Evolutionary conservation across 1,140 invertebrate genomes (phyloP), one percentile per base, ranked within the genome.

Genomic region (Lycorma delicatula): DNA sequence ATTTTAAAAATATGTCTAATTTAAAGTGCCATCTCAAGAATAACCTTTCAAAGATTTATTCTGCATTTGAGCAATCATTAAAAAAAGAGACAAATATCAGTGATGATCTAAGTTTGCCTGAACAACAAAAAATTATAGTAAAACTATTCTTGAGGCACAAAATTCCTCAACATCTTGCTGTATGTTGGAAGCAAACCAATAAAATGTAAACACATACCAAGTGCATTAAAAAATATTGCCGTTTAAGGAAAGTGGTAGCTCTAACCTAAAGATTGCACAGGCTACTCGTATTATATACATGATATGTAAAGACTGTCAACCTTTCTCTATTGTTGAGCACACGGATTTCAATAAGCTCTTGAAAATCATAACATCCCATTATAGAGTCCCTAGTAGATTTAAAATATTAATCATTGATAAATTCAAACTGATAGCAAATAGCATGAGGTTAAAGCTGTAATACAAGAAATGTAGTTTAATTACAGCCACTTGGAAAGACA

Each of bases 281-380:
- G 56, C 44, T n/a, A 62, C n/a, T n/a, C n/a, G n/a, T n/a, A n/a
- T 62, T 46, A 31, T 59, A n/a, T 59, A 62, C 46, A 70, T 74
- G 67, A 66, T 72, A 0, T 69, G 66, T 50, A 71, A 67, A 63
- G 70, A 71, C 51, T 47, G 67, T 65, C 63, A 69, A 54, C 66
- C 70, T 22, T 69, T 73, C 46, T 60, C 56, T 41, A 64, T 67
- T 7, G 66, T 72, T 49, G 65, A 74, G 63, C 68, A 68, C 61
- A 65, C 68, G 48, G 68, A 68, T 13, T 75, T 74, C 51, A 44
- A 56, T 12, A 62, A 67, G 60, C 52, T 72, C 1, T 61, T 73
- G 50, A 72, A 68, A 62, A 60, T 60, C 44, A 36, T 60, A 48
- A 65, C 62, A 18, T 71, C 69, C 26, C 60, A 67, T 31, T 73